phyloP scores from a whole-genome alignment of 2,888 invertebrate species.

The Diadegma fenestrale region DNA sequence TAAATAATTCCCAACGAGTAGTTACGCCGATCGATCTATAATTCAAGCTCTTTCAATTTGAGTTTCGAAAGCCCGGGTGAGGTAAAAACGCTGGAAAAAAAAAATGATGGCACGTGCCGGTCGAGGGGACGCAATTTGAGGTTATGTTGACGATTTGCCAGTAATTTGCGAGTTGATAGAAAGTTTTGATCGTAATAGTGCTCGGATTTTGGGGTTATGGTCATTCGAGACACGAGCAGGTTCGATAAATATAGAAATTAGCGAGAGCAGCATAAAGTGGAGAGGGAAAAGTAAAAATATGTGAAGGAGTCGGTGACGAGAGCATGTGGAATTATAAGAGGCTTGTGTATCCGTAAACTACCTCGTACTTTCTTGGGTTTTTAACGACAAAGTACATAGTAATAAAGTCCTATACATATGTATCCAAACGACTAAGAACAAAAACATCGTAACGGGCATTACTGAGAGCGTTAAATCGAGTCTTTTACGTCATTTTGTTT shows the following conservation, averaged over 20 bases:
- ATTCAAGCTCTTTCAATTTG: not conserved
- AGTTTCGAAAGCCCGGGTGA: not conserved
- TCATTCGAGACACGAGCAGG: not conserved
- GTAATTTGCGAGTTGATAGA: not conserved
- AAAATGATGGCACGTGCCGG: not conserved
- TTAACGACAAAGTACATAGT: not conserved
- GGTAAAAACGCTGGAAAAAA: not conserved
- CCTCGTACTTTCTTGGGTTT: not conserved
- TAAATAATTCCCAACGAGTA: not conserved
- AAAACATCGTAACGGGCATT: not conserved
- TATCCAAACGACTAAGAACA: not conserved
- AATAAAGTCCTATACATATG: not conserved
- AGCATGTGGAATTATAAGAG: not conserved
- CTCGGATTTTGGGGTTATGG: not conserved
- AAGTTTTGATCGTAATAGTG: not conserved
- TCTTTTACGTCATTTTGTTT: slow-evolving; percentile 5
- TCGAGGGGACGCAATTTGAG: not conserved
- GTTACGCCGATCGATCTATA: not conserved
- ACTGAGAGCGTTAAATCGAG: slow-evolving; percentile 11
- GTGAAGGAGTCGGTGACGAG: not conserved
- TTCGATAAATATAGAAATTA: not conserved
- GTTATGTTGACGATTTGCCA: slow-evolving; percentile 4
- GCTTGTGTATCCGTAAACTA: slow-evolving; percentile 1
- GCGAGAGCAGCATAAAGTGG: not conserved
- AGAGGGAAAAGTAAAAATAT: not conserved